A percentile compares a stretch with the other conserved stretches of the same genome.
These are phyloP conservation scores for Raphicerus campestris DNA, from an alignment of 2,113 vertebrate genomes.

Conservation along the genomic window DNA sequence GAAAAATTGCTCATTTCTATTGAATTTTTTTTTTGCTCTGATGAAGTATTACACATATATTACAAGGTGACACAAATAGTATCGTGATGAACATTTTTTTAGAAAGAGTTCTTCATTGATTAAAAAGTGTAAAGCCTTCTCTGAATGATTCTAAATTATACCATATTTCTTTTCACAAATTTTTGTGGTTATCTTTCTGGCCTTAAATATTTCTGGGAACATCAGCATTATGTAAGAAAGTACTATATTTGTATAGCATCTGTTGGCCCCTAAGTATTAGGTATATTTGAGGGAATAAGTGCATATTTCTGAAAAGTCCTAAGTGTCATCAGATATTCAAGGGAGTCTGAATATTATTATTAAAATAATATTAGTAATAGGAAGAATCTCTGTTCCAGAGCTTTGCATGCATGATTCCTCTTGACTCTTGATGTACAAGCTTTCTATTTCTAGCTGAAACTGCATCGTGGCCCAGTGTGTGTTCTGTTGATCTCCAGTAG, in stretches of 20 bases:
- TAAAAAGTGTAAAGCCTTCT: neutral
- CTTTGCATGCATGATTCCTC: neutral
- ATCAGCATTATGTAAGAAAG: neutral
- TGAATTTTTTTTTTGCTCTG: neutral
- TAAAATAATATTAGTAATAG: neutral
- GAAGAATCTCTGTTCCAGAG: neutral
- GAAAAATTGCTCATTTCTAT: neutral
- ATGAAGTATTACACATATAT: constrained; percentile 15
- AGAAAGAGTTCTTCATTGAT: neutral
- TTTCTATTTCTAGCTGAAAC: neutral
- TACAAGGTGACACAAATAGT: neutral
- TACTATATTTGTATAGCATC: neutral
- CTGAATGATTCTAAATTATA: neutral
- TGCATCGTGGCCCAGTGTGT: neutral
- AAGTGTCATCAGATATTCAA: neutral
- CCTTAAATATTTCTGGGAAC: neutral
- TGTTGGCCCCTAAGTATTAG: neutral
- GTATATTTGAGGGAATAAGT: neutral
- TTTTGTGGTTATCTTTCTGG: neutral
- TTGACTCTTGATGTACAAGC: neutral
- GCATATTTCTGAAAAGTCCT: neutral
- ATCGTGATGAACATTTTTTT: neutral
- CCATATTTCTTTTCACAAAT: neutral
- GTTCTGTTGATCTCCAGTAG: neutral
- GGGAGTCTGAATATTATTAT: neutral